Evolutionary conservation across 2,113 vertebrate genomes (phyloP).

Genomic region (Proterorhinus semilunaris): DNA sequence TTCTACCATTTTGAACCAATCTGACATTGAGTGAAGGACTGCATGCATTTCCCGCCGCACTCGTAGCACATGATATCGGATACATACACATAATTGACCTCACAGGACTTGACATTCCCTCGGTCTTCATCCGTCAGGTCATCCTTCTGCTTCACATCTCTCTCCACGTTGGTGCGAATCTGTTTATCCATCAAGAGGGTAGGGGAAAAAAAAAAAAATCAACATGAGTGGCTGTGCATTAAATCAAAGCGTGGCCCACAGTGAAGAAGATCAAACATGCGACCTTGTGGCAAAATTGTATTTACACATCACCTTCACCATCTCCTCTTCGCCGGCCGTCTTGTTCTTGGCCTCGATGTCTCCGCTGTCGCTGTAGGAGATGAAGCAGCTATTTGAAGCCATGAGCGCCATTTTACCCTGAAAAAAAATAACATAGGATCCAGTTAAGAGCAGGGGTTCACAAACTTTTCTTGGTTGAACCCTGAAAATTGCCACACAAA

Average conservation of each 20-base stretch:
- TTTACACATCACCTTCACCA: slow-evolving; percentile 88
- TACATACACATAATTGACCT: slow-evolving; percentile 96
- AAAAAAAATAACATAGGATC: slow-evolving; percentile 19
- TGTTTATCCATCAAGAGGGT: slow-evolving; percentile 54
- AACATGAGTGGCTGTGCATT: slow-evolving; percentile 16
- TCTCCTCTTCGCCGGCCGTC: slow-evolving; percentile 89
- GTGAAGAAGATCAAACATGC: slow-evolving; percentile 29
- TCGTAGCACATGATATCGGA: not conserved
- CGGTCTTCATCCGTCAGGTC: slow-evolving; percentile 93
- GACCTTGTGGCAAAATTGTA: slow-evolving; percentile 25
- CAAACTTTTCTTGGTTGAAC: too few species aligned
- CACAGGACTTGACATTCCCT: slow-evolving; percentile 94
- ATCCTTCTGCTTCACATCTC: slow-evolving; percentile 86
- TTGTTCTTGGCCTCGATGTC: slow-evolving; percentile 93
- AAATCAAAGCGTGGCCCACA: slow-evolving; percentile 31
- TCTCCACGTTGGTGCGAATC: slow-evolving; percentile 89
- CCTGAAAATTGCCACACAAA: too few species aligned
- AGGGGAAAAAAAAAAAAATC: not conserved
- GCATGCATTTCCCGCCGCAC: not conserved
- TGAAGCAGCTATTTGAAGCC: slow-evolving; percentile 93
- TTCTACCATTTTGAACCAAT: not conserved
- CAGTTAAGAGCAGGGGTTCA: slow-evolving; percentile 24
- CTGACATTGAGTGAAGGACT: not conserved
- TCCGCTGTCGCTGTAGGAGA: slow-evolving; percentile 91
- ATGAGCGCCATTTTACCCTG: slow-evolving; percentile 92